phyloP scores from a whole-genome alignment of 2,797 vertebrate genomes.

The Centroberyx gerrardi region DNA sequence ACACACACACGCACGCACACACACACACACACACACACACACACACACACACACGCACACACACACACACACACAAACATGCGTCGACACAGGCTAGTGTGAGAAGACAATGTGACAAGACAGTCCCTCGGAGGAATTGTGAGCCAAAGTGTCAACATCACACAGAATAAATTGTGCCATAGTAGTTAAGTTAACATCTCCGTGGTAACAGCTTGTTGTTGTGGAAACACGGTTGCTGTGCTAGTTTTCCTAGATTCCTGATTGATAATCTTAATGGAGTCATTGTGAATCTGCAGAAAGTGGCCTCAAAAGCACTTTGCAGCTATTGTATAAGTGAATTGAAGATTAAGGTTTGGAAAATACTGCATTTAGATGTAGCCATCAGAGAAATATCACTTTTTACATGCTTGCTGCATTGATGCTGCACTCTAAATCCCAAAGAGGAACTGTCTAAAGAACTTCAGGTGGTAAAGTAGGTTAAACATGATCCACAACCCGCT shows the following conservation, averaged over 20 bases:
- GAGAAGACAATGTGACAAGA: neutral
- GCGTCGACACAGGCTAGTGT: slow-evolving; percentile 9
- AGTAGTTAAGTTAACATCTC: neutral
- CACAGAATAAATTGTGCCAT: neutral
- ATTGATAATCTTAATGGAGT: neutral
- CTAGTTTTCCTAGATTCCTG: neutral
- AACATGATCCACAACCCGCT: too few relatives aligned
- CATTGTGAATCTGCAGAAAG: neutral
- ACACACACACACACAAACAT: slow-evolving; percentile 20
- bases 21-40: neutral
- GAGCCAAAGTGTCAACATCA: neutral
- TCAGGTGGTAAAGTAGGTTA: too few relatives aligned
- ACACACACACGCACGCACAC: slow-evolving; percentile 1
- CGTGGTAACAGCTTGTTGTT: neutral
- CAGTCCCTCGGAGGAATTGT: neutral
- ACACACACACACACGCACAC: neutral
- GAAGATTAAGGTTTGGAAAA: too few relatives aligned
- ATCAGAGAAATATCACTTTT: too few relatives aligned
- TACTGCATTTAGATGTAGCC: too few relatives aligned
- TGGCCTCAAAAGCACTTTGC: neutral
- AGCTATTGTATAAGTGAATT: too few relatives aligned
- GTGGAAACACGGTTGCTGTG: neutral
- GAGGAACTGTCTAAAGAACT: too few relatives aligned
- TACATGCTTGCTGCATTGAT: too few relatives aligned
- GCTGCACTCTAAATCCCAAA: too few relatives aligned